A percentile compares a stretch with the other conserved stretches of the same genome.
These are phyloP conservation scores for Orgyia antiqua DNA, from an alignment of 2,888 invertebrate genomes.

Conservation along the genomic window DNA sequence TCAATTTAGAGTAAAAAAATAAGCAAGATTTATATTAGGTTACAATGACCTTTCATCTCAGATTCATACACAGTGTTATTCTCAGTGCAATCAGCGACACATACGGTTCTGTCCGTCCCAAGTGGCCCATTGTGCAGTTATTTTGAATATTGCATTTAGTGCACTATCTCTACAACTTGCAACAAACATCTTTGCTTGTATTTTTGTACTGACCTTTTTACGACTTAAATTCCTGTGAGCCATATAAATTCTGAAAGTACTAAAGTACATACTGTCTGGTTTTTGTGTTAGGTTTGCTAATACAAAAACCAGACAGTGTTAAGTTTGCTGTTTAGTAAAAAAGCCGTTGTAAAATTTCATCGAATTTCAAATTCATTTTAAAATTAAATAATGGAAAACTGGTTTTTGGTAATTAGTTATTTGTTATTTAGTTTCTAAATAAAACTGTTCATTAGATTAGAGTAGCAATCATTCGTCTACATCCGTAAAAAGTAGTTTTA, in stretches of 20 bases:
- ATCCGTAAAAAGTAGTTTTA: too few species aligned
- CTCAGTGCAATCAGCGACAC: slow-evolving; percentile 62
- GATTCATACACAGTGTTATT: slow-evolving; percentile 54
- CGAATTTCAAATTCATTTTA: too few species aligned
- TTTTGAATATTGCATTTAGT: slow-evolving; percentile 71
- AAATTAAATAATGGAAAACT: too few species aligned
- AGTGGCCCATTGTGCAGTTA: slow-evolving; percentile 51
- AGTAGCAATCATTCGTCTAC: too few species aligned
- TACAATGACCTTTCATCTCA: slow-evolving; percentile 38
- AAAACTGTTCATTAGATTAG: too few species aligned
- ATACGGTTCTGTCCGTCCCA: slow-evolving; percentile 54
- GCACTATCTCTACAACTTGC: slow-evolving; percentile 37
- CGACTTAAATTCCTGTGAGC: background rate
- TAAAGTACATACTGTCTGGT: background rate
- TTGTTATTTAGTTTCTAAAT: too few species aligned
- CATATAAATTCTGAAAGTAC: background rate
- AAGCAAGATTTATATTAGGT: slow-evolving; percentile 31
- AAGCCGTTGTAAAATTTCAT: too few species aligned
- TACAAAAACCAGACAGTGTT: too few species aligned
- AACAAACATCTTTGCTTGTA: slow-evolving; percentile 13
- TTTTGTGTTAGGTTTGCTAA: too few species aligned
- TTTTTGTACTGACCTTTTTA: slow-evolving; percentile 20
- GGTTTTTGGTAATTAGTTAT: too few species aligned
- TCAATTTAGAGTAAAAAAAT: too few species aligned
- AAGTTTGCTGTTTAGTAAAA: too few species aligned